Base-by-base conservation (phyloP, 2,113 vertebrate species). In the Bungarus multicinctus region DNA sequence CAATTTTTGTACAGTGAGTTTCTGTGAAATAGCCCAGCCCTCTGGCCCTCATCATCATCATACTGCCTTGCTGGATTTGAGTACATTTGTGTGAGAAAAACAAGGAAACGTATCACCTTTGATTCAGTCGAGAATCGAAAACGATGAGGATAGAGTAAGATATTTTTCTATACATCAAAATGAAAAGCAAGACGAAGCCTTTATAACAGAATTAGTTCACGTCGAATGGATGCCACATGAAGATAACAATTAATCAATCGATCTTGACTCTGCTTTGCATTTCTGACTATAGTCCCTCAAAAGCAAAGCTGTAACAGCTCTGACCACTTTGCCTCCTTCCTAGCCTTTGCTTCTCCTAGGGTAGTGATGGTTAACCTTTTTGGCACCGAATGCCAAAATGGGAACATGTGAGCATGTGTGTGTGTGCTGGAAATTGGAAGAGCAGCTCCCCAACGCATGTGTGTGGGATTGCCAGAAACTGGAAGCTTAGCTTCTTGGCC, bases 391-490 rank as follows among this genome's bases (percentile, higher is more conserved):
- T 50, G 47, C 8, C 47, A 50, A 50, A 9, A 50, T 50, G 47
- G 47, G 47, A 50, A 8, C 47, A 50, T 50, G 8, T 50, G 47
- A 0, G 8, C 47, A 50, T 9, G 8, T 9, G 7, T 50, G 43
- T 43, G 8, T 50, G 47, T 9, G 9, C 47, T 50, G 47, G 47
- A 50, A 9, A 50, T 8, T 50, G 47, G 47, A 50, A 50, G 47
- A 50, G 47, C 47, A 50, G 9, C 47, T 9, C 8, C 47, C 47
- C 8, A 8, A 50, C 9, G 9, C 47, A 50, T 50, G 47, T 0
- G 0, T 2, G 8, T 9, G 8, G 47, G 47, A 50, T 7, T 1
- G 9, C 1, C 8, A 7, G 47, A 50, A 50, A 50, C 1, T 1
- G 9, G 47, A 9, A 50, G 47, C 47, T 50, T 50, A 50, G 47